A percentile compares a stretch with the other conserved stretches of the same genome.
Evolutionary conservation across 2,113 vertebrate genomes (phyloP).

Genomic region (Actenoides hombroni): DNA sequence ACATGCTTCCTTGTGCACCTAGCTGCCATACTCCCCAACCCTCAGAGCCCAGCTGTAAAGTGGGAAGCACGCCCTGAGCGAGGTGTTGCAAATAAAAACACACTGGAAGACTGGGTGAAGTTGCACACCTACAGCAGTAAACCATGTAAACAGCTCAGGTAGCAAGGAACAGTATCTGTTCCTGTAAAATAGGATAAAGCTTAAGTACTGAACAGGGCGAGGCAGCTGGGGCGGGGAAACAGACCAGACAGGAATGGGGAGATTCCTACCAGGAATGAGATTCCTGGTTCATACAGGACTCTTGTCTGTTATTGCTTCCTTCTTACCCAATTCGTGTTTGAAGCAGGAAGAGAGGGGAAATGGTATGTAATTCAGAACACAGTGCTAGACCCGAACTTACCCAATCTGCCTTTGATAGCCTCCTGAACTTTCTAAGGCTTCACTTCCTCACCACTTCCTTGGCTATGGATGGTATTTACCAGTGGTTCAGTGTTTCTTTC

Average conservation of each 20-base stretch:
- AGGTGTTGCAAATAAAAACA: not conserved
- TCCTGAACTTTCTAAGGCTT: not conserved
- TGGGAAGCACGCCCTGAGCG: not conserved
- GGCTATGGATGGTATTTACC: not conserved
- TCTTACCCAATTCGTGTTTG: not conserved
- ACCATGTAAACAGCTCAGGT: not conserved
- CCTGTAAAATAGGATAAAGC: conserved; percentile 20
- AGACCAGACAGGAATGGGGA: conserved; percentile 69
- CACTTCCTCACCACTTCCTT: not conserved
- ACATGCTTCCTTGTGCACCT: not conserved
- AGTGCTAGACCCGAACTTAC: not conserved
- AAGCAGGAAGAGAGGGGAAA: conserved; percentile 8
- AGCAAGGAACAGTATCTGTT: conserved; percentile 19
- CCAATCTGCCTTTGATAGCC: not conserved
- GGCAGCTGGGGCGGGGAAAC: conserved; percentile 48
- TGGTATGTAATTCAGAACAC: not conserved
- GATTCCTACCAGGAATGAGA: conserved; percentile 65
- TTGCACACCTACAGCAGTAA: not conserved
- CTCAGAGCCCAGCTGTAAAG: not conserved
- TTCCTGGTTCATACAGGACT: conserved; percentile 54
- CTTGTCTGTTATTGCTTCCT: conserved; percentile 37
- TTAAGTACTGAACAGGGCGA: not conserved
- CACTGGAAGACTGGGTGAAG: not conserved
- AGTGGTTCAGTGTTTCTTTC: not conserved
- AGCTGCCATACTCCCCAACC: not conserved